Percentiles rank a stretch among this genome's conserved stretches.
Conservation (phyloP, 2,113 vertebrate species). For the Rhinogobius similis region DNA sequence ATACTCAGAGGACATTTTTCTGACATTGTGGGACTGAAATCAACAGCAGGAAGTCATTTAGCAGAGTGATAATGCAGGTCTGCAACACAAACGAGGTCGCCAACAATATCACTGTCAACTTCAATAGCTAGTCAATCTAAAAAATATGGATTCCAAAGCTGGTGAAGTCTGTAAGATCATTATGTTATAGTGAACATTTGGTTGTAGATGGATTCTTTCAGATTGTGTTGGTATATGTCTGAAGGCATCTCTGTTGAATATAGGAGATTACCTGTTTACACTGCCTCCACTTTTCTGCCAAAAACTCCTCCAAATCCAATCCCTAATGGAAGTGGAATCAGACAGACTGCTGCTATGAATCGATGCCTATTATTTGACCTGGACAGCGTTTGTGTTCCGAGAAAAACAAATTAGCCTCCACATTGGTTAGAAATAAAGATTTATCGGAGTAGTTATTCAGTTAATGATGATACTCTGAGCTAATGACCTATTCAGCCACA, state of each 20-base stretch:
- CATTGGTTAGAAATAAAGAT: background rate
- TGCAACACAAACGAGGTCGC: background rate
- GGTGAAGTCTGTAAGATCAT: too few relatives aligned
- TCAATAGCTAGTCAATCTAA: background rate
- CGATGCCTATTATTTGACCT: background rate
- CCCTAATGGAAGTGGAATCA: background rate
- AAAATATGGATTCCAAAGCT: background rate
- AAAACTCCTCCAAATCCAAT: background rate
- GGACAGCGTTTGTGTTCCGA: background rate
- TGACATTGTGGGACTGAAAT: background rate
- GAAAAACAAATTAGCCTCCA: background rate
- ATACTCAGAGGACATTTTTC: too few relatives aligned
- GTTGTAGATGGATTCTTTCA: background rate
- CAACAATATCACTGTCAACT: too few relatives aligned
- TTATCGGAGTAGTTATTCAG: background rate
- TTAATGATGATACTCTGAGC: constrained; percentile 6
- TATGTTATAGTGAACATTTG: background rate
- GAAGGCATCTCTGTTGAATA: background rate
- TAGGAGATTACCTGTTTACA: background rate
- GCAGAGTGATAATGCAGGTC: background rate
- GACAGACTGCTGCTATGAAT: background rate
- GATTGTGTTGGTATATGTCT: background rate
- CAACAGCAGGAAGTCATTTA: background rate
- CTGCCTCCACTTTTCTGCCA: background rate
- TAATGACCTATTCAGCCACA: constrained; percentile 13